Conservation (phyloP, 2,797 vertebrate genomes). For the Manis javanica region DNA sequence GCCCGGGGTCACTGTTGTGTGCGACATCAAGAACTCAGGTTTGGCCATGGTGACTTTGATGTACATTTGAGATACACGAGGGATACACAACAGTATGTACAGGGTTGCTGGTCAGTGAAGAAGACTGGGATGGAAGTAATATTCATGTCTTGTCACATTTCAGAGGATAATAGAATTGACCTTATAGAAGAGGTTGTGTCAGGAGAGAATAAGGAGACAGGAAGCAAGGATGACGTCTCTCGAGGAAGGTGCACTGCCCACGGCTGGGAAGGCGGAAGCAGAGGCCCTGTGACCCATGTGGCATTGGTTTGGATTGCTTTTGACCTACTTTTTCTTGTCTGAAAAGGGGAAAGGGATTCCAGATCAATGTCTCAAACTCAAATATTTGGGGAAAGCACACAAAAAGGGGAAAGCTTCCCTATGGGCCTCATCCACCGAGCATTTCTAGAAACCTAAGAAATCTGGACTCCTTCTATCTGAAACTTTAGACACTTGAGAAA, state of each 20-base stretch:
- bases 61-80: not conserved
- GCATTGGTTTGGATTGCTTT: not conserved
- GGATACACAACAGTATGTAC: not conserved
- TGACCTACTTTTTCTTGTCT: not conserved
- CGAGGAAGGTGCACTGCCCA: not conserved
- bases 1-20: not conserved
- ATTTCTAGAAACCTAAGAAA: not conserved
- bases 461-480: rapidly evolving
- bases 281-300: not conserved
- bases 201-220: not conserved
- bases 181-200: not conserved
- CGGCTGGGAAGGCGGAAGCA: not conserved
- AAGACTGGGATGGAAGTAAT: not conserved
- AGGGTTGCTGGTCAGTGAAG: not conserved
- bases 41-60: not conserved
- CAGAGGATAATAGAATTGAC: not conserved
- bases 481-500: not conserved
- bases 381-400: not conserved
- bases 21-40: not conserved
- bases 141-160: not conserved
- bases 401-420: not conserved
- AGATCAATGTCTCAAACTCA: not conserved
- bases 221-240: not conserved
- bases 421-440: not conserved
- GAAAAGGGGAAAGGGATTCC: not conserved